phyloP scores from a whole-genome alignment of 1,140 invertebrate genomes.

The Brachionus rotundiformis region DNA sequence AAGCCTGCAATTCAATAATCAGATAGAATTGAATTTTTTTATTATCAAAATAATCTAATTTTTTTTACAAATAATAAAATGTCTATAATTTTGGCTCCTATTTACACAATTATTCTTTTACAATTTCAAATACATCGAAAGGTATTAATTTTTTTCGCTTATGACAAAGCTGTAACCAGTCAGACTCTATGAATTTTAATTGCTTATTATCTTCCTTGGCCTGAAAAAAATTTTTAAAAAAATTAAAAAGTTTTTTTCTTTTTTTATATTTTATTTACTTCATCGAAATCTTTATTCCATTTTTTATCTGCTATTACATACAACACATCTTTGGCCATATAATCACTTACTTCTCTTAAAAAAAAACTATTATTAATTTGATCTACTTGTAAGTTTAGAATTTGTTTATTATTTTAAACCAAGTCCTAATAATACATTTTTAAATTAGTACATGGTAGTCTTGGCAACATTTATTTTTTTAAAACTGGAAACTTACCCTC shows the following conservation, averaged over 20 bases:
- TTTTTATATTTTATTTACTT: not conserved
- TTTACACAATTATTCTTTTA: not conserved
- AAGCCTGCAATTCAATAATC: slow-evolving; percentile 33
- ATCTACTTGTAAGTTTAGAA: not conserved
- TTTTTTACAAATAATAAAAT: slow-evolving; percentile 26
- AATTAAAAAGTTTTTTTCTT: not conserved
- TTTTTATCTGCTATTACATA: slow-evolving; percentile 25
- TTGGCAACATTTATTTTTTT: not conserved
- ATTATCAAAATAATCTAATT: not conserved
- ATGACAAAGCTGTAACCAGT: slow-evolving; percentile 39
- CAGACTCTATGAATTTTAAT: slow-evolving; percentile 33
- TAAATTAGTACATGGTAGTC: not conserved
- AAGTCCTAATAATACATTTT: no score
- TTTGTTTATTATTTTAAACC: not conserved
- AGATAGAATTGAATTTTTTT: not conserved
- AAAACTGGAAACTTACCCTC: slow-evolving; percentile 18
- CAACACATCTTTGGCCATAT: not conserved
- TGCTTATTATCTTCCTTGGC: slow-evolving; percentile 1
- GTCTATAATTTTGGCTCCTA: not conserved
- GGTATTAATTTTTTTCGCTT: slow-evolving; percentile 21
- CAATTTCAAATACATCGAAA: slow-evolving; percentile 9
- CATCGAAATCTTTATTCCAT: slow-evolving; percentile 49
- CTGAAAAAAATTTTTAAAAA: not conserved
- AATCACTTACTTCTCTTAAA: slow-evolving; percentile 40
- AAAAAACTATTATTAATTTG: not conserved